These are phyloP conservation scores for Daboia siamensis DNA, from an alignment of 2,113 vertebrate species.

Conservation along the genomic window DNA sequence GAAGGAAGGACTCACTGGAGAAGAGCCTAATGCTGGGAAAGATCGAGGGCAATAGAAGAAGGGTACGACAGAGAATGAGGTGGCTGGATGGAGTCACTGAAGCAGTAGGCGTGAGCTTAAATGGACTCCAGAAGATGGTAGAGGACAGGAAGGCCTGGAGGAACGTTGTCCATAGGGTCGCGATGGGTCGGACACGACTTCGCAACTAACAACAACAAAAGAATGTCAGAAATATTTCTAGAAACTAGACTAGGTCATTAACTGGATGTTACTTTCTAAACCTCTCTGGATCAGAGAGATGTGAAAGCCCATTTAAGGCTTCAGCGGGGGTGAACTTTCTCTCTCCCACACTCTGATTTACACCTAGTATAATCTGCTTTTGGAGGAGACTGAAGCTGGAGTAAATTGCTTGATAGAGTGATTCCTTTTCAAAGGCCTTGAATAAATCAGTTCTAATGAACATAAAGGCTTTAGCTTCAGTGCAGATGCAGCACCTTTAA, in stretches of 20 bases:
- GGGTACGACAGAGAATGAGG: too few species aligned
- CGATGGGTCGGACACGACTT: too few species aligned
- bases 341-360: background rate
- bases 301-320: background rate
- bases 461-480: background rate
- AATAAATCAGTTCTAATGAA: background rate
- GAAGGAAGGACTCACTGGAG: too few species aligned
- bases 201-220: too few species aligned
- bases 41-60: too few species aligned
- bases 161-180: too few species aligned
- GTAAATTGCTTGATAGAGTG: background rate
- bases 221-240: background rate
- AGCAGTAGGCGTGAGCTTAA: too few species aligned
- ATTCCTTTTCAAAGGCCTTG: background rate
- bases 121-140: too few species aligned
- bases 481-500: slow-evolving; percentile 55
- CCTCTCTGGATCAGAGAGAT: too few species aligned
- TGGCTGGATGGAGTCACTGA: too few species aligned
- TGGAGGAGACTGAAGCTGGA: background rate
- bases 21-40: too few species aligned
- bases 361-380: background rate
- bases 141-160: too few species aligned
- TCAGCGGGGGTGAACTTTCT: background rate
- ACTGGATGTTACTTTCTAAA: background rate
- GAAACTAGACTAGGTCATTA: background rate